phyloP scores from a whole-genome alignment of 2,113 vertebrate species.

The Paradisaea rubra region DNA sequence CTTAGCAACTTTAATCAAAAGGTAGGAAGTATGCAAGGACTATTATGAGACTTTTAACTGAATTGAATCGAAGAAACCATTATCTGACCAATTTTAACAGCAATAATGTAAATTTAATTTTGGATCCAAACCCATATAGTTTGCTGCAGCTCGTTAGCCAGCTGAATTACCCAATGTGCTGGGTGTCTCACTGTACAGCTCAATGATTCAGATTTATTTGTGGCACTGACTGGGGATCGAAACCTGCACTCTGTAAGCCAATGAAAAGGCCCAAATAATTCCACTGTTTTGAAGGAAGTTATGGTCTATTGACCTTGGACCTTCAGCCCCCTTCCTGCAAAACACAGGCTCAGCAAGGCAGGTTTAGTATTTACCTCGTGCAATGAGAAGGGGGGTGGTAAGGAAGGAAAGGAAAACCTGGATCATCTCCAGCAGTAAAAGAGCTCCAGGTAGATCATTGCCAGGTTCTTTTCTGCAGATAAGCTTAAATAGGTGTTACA shows the following conservation, averaged over 20 bases:
- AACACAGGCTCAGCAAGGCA: not conserved
- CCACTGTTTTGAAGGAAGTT: conserved; percentile 25
- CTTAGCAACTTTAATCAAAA: not conserved
- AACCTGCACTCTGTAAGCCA: not conserved
- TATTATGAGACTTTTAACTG: not conserved
- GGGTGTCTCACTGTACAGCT: not conserved
- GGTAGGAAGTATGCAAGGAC: not conserved
- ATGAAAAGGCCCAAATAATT: not conserved
- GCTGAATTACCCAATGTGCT: not conserved
- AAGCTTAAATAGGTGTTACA: conserved; percentile 42
- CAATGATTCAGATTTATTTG: not conserved
- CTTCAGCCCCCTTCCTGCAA: conserved; percentile 7
- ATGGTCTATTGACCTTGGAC: conserved; percentile 12
- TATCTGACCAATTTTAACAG: not conserved
- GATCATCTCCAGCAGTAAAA: conserved; percentile 40
- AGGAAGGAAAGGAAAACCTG: conserved; percentile 32
- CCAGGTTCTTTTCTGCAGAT: conserved; percentile 50
- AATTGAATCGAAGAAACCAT: not conserved
- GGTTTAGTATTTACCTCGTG: not conserved
- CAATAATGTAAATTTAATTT: not conserved
- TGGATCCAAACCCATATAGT: not conserved
- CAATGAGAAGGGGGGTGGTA: not conserved
- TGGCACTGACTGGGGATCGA: not conserved
- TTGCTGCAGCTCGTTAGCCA: not conserved
- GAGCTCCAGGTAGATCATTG: conserved; percentile 50